Evolutionary conservation across 2,888 invertebrate species (phyloP).

Genomic region (Tipula confusa): DNA sequence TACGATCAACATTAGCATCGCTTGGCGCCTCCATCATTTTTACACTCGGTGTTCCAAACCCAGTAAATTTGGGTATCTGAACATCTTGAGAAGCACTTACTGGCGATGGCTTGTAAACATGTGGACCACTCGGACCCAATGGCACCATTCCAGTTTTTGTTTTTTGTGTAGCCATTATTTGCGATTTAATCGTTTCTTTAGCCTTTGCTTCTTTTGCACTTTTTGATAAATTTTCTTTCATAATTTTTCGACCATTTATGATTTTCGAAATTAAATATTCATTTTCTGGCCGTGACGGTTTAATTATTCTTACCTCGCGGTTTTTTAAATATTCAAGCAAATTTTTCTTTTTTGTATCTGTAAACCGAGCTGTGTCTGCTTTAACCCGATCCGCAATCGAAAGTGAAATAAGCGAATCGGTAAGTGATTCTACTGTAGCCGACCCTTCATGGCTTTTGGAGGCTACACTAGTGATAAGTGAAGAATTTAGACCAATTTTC

Average conservation of each 20-base stretch:
- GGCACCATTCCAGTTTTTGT: background rate
- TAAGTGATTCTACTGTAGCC: conserved; percentile 43
- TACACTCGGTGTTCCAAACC: background rate
- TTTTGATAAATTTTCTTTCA: background rate
- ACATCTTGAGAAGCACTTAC: background rate
- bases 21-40: background rate
- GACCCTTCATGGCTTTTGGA: background rate
- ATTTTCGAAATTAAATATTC: background rate
- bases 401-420: conserved; percentile 48
- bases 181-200: background rate
- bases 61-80: background rate
- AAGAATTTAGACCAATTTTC: conserved; percentile 37
- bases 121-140: background rate
- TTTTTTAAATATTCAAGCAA: conserved; percentile 29
- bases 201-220: background rate
- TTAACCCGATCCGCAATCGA: conserved; percentile 43
- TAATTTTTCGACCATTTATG: conserved; percentile 7
- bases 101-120: background rate
- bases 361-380: conserved; percentile 41
- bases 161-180: background rate
- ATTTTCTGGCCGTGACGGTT: conserved; percentile 4
- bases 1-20: background rate
- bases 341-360: conserved; percentile 33
- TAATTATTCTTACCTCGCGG: conserved; percentile 31
- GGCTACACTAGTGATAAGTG: background rate